phyloP scores from a whole-genome alignment of 2,888 invertebrate genomes.

The Smittia aterrima region DNA sequence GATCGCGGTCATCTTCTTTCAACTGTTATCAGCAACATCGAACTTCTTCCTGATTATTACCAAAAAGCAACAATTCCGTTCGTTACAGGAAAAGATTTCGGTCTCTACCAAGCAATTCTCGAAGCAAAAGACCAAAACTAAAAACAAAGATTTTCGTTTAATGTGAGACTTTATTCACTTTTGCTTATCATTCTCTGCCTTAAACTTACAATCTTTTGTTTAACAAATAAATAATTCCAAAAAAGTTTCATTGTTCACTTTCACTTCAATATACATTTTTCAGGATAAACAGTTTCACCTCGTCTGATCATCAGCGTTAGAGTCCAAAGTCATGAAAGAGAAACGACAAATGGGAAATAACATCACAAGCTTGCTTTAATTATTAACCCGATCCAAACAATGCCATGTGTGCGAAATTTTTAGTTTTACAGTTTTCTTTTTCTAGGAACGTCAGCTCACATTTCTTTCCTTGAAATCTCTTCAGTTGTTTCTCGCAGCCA shows the following conservation, averaged over 20 bases:
- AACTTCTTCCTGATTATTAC: slow-evolving; percentile 80
- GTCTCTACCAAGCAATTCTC: too few relatives aligned
- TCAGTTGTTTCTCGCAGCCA: not conserved
- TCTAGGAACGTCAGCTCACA: not conserved
- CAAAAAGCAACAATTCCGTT: slow-evolving; percentile 77
- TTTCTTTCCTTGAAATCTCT: not conserved
- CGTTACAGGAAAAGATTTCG: slow-evolving; percentile 50
- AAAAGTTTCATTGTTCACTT: slow-evolving; percentile 1
- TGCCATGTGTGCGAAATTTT: not conserved
- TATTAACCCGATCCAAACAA: too few relatives aligned
- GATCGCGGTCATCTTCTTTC: slow-evolving; percentile 85
- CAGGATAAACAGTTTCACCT: not conserved
- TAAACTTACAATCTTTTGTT: slow-evolving; percentile 14
- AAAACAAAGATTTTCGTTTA: not conserved
- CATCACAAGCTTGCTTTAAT: too few relatives aligned
- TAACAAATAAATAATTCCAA: slow-evolving; percentile 26
- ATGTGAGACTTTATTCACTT: slow-evolving; percentile 10
- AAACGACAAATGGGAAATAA: too few relatives aligned
- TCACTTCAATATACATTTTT: not conserved
- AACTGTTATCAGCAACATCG: slow-evolving; percentile 87
- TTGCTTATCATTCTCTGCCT: slow-evolving; percentile 12
- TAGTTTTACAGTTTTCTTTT: not conserved
- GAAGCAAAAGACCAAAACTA: too few relatives aligned
- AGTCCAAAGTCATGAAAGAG: not conserved
- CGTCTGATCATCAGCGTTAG: not conserved